Percentiles rank a stretch among this genome's conserved stretches.
Evolutionary conservation across 2,113 vertebrate genomes (phyloP).

Genomic region (Gymnogyps californianus): DNA sequence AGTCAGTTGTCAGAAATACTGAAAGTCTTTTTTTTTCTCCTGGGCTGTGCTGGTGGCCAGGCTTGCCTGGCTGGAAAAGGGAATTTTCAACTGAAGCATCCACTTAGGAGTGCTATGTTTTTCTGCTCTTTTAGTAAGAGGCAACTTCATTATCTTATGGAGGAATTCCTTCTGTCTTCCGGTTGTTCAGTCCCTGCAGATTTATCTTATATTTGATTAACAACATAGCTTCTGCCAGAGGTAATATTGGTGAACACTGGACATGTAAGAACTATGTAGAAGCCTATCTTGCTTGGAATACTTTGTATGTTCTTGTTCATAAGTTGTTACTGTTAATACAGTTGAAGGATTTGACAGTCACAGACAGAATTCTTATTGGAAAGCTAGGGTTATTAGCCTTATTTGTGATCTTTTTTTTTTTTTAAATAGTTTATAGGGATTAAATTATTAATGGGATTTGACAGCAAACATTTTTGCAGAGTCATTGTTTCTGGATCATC

Average conservation of each 20-base stretch:
- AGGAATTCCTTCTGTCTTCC: background rate
- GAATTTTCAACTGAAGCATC: background rate
- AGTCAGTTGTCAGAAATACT: background rate
- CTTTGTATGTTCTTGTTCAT: background rate
- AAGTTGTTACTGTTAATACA: background rate
- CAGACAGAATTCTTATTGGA: background rate
- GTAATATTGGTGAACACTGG: background rate
- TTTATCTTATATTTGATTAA: background rate
- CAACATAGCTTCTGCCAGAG: background rate
- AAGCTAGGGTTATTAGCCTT: background rate
- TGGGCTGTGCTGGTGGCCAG: background rate
- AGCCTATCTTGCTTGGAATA: background rate
- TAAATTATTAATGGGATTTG: background rate
- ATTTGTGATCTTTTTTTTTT: background rate
- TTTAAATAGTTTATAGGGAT: background rate
- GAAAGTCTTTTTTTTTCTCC: background rate
- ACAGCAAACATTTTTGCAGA: background rate
- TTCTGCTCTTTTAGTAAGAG: background rate
- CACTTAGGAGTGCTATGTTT: background rate
- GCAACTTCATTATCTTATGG: background rate
- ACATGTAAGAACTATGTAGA: background rate
- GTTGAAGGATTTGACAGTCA: background rate
- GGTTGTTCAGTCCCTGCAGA: background rate
- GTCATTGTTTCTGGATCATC: background rate
- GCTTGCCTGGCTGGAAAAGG: background rate